Conservation (phyloP, 2,888 invertebrate genomes). For the Philonicus albiceps region DNA sequence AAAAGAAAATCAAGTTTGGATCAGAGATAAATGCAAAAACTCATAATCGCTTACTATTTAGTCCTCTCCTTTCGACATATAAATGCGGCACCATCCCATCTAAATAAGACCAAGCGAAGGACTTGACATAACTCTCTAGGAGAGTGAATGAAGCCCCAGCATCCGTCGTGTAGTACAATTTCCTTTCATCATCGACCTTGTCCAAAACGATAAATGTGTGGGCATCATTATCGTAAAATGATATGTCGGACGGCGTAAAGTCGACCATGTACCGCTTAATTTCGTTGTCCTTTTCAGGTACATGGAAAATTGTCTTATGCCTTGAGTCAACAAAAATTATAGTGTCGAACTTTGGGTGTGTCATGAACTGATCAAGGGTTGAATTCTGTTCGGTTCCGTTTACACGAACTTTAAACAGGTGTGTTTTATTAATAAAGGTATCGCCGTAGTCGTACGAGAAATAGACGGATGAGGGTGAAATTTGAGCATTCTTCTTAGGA, state of each 20-base stretch:
- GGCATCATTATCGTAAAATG: conserved; percentile 76
- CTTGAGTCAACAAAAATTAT: conserved; percentile 84
- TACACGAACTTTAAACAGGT: conserved; percentile 69
- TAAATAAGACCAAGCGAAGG: conserved; percentile 76
- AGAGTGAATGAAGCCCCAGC: conserved; percentile 76
- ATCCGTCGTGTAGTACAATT: conserved; percentile 78
- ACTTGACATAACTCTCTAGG: conserved; percentile 78
- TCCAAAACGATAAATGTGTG: conserved; percentile 78
- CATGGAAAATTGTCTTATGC: conserved; percentile 79
- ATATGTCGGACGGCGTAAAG: conserved; percentile 81
- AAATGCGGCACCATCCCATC: conserved; percentile 67
- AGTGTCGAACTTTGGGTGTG: conserved; percentile 80
- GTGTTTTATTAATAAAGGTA: conserved; percentile 78
- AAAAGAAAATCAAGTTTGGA: not conserved
- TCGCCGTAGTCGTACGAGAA: conserved; percentile 89
- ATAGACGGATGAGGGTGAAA: conserved; percentile 74
- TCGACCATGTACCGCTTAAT: conserved; percentile 70
- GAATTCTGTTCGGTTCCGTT: conserved; percentile 69
- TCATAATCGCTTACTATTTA: not conserved
- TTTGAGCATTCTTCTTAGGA: conserved; percentile 66
- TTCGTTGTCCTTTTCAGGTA: conserved; percentile 75
- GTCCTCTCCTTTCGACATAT: conserved; percentile 71
- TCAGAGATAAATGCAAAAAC: not conserved
- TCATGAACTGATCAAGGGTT: conserved; percentile 82
- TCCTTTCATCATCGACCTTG: conserved; percentile 71